Conservation (phyloP, 1,140 invertebrate species). For the Latrodectus geometricus region DNA sequence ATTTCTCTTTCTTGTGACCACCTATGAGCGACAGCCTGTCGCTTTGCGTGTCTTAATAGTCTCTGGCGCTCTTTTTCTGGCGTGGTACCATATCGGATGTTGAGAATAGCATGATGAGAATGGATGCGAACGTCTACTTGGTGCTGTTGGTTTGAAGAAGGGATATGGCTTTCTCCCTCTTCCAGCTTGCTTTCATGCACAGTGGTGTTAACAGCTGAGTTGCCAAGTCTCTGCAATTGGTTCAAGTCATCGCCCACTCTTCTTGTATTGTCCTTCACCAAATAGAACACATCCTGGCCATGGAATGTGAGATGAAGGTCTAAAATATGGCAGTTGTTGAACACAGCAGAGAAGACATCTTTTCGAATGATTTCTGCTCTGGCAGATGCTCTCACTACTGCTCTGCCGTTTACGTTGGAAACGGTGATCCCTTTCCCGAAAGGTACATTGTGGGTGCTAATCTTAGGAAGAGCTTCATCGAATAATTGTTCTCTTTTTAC, state of each 20-base stretch:
- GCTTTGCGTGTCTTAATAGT: constrained; percentile 75
- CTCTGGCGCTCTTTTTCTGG: constrained; percentile 84
- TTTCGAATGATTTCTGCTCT: constrained; percentile 79
- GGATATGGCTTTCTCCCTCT: neutral
- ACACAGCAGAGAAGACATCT: constrained; percentile 91
- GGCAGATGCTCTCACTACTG: constrained; percentile 75
- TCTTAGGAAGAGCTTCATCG: constrained; percentile 58
- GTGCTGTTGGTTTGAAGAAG: constrained; percentile 25
- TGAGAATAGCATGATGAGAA: constrained; percentile 87
- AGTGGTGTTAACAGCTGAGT: constrained; percentile 91
- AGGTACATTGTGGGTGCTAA: constrained; percentile 63
- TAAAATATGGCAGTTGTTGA: constrained; percentile 92
- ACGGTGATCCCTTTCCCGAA: constrained; percentile 83
- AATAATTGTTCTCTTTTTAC: constrained; percentile 63
- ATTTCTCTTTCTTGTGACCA: constrained; percentile 93
- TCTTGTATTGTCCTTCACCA: constrained; percentile 81
- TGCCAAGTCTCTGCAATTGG: constrained; percentile 82
- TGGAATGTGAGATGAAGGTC: constrained; percentile 91
- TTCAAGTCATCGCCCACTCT: constrained; percentile 80
- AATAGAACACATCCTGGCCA: constrained; percentile 91
- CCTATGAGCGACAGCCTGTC: constrained; percentile 88
- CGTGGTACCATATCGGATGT: constrained; percentile 91
- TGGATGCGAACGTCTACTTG: constrained; percentile 81
- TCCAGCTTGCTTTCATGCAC: constrained; percentile 74
- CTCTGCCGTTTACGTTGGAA: constrained; percentile 79